A percentile compares a stretch with the other conserved stretches of the same genome.
Evolutionary conservation across 2,888 invertebrate species (phyloP).

Genomic region (Periphyllus acericola): DNA sequence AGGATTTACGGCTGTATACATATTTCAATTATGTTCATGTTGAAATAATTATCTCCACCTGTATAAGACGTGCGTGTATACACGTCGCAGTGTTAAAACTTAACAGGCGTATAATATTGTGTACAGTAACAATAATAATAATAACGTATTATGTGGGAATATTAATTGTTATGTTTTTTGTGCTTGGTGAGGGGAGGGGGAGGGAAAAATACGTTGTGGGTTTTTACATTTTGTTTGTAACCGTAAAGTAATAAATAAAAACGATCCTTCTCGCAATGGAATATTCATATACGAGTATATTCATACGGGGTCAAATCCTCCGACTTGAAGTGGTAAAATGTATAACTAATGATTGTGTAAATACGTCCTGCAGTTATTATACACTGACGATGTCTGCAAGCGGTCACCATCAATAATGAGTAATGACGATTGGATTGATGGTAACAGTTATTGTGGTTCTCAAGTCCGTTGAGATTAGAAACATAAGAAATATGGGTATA

Average conservation of each 20-base stretch:
- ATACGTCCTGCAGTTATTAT: too few species aligned
- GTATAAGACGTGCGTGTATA: neutral
- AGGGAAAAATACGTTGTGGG: neutral
- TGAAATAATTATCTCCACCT: slow-evolving; percentile 12
- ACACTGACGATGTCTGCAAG: too few species aligned
- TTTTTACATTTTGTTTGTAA: neutral
- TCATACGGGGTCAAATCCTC: too few species aligned
- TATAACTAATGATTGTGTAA: too few species aligned
- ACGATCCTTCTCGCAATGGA: neutral
- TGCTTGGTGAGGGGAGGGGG: too few species aligned
- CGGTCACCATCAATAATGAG: too few species aligned
- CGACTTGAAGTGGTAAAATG: too few species aligned
- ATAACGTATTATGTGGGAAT: neutral
- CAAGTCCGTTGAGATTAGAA: too few species aligned
- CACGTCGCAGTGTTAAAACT: neutral
- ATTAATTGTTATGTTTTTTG: neutral
- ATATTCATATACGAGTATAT: neutral
- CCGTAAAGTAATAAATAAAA: neutral
- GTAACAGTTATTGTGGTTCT: too few species aligned
- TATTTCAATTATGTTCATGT: neutral
- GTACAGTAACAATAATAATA: neutral
- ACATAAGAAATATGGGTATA: too few species aligned
- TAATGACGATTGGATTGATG: too few species aligned
- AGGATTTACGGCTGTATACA: neutral
- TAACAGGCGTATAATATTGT: neutral